Percentiles rank a stretch among this genome's conserved stretches.
Conservation (phyloP, 2,888 invertebrate species). For the Athalia circularis region DNA sequence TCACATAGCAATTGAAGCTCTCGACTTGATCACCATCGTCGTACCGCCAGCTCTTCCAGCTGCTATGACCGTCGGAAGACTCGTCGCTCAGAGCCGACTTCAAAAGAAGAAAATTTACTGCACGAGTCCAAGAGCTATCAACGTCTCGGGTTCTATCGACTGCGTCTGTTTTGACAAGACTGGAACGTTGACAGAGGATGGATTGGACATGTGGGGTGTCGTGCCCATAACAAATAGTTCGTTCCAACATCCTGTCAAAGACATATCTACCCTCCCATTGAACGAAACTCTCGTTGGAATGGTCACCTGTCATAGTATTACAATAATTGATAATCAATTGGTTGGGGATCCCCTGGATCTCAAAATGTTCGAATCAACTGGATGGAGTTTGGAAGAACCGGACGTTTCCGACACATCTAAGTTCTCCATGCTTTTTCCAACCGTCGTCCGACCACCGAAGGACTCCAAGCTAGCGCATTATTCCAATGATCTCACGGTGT, state of each 20-base stretch:
- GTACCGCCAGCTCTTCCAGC: slow-evolving; percentile 97
- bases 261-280: slow-evolving; percentile 75
- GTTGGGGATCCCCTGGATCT: slow-evolving; percentile 97
- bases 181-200: slow-evolving; percentile 97
- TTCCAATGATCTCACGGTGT: slow-evolving; percentile 52
- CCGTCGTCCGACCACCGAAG: slow-evolving; percentile 83
- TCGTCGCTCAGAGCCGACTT: slow-evolving; percentile 92
- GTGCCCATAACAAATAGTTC: slow-evolving; percentile 79
- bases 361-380: slow-evolving; percentile 97
- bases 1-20: slow-evolving; percentile 85
- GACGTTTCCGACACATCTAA: slow-evolving; percentile 89
- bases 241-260: slow-evolving; percentile 75
- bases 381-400: slow-evolving; percentile 92
- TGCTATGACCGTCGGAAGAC: slow-evolving; percentile 96
- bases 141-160: slow-evolving; percentile 92
- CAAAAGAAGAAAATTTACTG: slow-evolving; percentile 89
- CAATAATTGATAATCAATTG: slow-evolving; percentile 89
- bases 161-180: slow-evolving; percentile 97
- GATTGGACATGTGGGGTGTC: slow-evolving; percentile 95
- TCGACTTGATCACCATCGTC: slow-evolving; percentile 96
- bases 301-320: slow-evolving; percentile 95
- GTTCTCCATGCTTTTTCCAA: slow-evolving; percentile 91
- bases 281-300: slow-evolving; percentile 83
- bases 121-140: slow-evolving; percentile 94
- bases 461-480: slow-evolving; percentile 54